Base-by-base conservation (phyloP, 2,888 invertebrate species). In the Aleiodes alternator region DNA sequence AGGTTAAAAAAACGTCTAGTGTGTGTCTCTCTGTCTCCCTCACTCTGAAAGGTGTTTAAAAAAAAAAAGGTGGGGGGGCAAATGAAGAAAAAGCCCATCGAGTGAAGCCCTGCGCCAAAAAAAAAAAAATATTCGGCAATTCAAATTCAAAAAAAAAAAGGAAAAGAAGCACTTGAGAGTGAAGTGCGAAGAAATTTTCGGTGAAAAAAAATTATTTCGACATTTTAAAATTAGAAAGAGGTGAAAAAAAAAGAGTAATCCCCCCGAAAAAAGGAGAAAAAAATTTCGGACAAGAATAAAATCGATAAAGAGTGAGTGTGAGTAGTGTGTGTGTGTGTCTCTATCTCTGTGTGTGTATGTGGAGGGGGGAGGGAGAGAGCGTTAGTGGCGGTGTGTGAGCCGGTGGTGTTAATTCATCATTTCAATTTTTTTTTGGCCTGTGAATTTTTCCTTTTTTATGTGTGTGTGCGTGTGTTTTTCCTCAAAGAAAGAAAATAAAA, bases 1-100 rank as follows among this genome's bases (percentile, higher is more conserved):
- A 84, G 84, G 83, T 83, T 68, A 68, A 68, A 61, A 68, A 68
- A 64, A 50, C 51, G 53, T 53, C 50, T 8, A 48, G 64, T 43
- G 64, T 64, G 23, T 23, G 23, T 23, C 23, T 23, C 51, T 68
- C 31, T 51, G 50, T 51, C 68, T 53, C 53, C 4, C 53, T 55
- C 53, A 29, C 61, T 64, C 64, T n/a, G 38, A 72, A 23, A 23
- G 14, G 55, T 31, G 7, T 50, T 11, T 43, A 29, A 23, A 59
- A 11, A 34, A 53, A 43, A 59, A 23, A 23, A 23, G 2, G 23
- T 23, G 23, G 23, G 23, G 5, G 59, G n/a, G 34, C 61, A 59
- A 61, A 50, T 51, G 31, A 48, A 64, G 48, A 43, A 48, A 64
- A 64, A 64, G 16, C 6, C 48, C 64, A 48, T 64, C 11, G 43